Base-by-base conservation (phyloP, 2,797 vertebrate genomes). In the Emys orbicularis region DNA sequence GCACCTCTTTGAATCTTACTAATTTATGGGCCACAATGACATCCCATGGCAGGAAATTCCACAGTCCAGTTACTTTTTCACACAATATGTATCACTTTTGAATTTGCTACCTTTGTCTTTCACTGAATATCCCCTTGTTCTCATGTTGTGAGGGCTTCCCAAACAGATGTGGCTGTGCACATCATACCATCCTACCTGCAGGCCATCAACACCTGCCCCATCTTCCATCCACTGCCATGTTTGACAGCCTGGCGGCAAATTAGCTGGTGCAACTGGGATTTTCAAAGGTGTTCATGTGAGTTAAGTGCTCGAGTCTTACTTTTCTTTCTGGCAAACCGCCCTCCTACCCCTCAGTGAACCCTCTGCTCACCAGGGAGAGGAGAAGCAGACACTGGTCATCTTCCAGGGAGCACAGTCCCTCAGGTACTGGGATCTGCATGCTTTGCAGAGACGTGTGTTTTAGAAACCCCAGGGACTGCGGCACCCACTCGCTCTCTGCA, bases 291-390 rank as follows among this genome's bases (percentile, higher is more conserved):
- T 8, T 1, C 88, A 95, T 94, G 95, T 95, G 97, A 95, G 91
- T 95, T 91, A 89, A 94, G 91, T 96, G 84, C 94, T 83, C 52
- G 5, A 95, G 90, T 94, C 89, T 93, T 93, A 88, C 96, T 85
- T 88, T 59, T 29, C 25, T 59, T 59, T 59, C 29, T 12, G 7
- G 31, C 29, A 61, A 34, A 15, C 31, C 13, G 25, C 68, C 68
- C 37, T 41, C 68, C n/a, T 34, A 12, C 68, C 21, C 37, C 3
- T 10, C 68, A 19, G 1, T 5, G 19, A 72, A 3, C 21, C 37
- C 68, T 12, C n/a, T 31, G 31, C 21, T 21, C 9, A 4, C 37
- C 37, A 21, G 37, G 19, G 18, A 25, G 68, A 21, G 15, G 59
- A 37, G 34, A 16, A 37, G 18, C n/a, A 21, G 34, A 68, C 65